phyloP scores from a whole-genome alignment of 2,113 vertebrate species.

The Otolemur garnettii region DNA sequence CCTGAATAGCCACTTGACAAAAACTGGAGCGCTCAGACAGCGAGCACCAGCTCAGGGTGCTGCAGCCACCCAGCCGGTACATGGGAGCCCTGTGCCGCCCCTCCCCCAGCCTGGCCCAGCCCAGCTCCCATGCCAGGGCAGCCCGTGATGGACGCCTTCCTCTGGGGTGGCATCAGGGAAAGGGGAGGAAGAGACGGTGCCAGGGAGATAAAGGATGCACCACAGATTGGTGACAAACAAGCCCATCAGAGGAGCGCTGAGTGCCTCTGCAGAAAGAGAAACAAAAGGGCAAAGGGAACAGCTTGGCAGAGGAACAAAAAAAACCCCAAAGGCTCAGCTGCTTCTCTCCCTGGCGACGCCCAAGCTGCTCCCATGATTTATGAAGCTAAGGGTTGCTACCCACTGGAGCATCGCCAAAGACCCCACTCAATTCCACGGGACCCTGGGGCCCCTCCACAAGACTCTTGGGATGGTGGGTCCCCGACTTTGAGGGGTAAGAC shows the following conservation, averaged over 20 bases:
- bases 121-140: not conserved
- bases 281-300: constrained; percentile 71
- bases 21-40: not conserved
- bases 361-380: not conserved
- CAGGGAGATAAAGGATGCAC: constrained; percentile 26
- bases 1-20: constrained; percentile 16
- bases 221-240: not conserved
- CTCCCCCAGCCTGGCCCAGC: not conserved
- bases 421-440: not conserved
- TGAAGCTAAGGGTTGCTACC: not conserved
- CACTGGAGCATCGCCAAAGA: rapidly evolving
- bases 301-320: constrained; percentile 66
- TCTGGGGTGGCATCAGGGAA: not conserved
- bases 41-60: not conserved
- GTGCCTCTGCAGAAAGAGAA: constrained; percentile 49
- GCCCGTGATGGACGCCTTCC: not conserved
- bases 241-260: not conserved
- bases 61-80: not conserved
- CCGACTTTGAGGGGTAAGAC: not conserved
- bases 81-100: not conserved
- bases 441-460: rapidly evolving
- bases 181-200: constrained; percentile 22
- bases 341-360: not conserved
- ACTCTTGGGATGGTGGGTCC: not conserved
- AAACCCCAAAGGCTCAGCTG: constrained; percentile 26